phyloP scores from a whole-genome alignment of 2,113 vertebrate species.

The Cisticola juncidis region DNA sequence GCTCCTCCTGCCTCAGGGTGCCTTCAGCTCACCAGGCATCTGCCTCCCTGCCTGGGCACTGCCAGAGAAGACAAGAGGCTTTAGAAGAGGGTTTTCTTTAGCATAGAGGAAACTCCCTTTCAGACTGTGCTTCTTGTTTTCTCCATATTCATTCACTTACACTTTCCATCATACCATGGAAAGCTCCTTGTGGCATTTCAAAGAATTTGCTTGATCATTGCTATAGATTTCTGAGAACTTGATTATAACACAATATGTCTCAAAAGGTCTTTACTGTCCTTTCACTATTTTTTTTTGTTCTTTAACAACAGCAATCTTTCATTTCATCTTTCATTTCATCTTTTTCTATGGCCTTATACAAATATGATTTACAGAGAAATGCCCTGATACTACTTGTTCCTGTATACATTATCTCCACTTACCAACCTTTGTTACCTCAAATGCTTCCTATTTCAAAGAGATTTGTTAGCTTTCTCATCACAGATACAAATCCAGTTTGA shows the following conservation, averaged over 20 bases:
- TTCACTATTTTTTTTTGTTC: not conserved
- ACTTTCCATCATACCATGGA: not conserved
- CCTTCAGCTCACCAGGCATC: not conserved
- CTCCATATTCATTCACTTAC: fast-evolving
- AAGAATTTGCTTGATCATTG: not conserved
- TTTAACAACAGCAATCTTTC: not conserved
- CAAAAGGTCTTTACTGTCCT: not conserved
- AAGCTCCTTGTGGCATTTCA: not conserved
- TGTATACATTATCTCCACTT: not conserved
- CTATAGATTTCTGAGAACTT: slow-evolving; percentile 4
- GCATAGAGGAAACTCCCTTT: not conserved
- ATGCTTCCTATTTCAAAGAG: not conserved
- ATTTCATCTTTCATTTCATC: not conserved
- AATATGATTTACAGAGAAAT: slow-evolving; percentile 2
- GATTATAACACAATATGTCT: not conserved
- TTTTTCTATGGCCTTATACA: not conserved
- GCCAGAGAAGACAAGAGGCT: not conserved
- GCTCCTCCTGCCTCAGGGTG: not conserved
- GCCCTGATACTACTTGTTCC: not conserved
- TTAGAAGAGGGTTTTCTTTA: not conserved
- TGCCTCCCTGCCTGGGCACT: not conserved
- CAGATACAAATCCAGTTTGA: not conserved
- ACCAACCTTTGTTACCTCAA: not conserved
- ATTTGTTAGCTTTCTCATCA: not conserved
- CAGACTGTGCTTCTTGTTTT: not conserved